Evolutionary conservation across 2,113 vertebrate genomes (phyloP).

Genomic region (Toxotes chatareus): DNA sequence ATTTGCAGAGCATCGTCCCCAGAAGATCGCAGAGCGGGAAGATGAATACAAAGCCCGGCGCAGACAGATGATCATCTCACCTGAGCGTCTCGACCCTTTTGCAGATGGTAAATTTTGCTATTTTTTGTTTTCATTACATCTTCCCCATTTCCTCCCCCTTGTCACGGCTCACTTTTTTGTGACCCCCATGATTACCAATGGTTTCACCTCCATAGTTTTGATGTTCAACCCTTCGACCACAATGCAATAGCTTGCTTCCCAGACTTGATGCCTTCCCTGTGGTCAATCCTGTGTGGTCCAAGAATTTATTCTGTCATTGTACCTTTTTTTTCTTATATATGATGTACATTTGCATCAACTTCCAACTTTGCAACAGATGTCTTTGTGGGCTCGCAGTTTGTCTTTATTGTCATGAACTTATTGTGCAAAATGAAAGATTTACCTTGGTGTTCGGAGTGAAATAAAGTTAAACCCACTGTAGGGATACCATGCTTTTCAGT

Average conservation of each 20-base stretch:
- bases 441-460: constrained; percentile 16
- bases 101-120: constrained; percentile 94
- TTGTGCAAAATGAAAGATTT: neutral
- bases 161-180: constrained; percentile 55
- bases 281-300: constrained; percentile 64
- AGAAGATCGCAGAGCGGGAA: constrained; percentile 96
- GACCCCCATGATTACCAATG: constrained; percentile 44
- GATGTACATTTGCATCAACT: constrained; percentile 7
- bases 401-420: neutral
- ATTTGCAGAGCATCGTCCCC: constrained; percentile 96
- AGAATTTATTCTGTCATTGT: constrained; percentile 30
- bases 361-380: constrained; percentile 10
- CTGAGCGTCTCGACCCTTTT: constrained; percentile 98
- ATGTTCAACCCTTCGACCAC: constrained; percentile 84
- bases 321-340: constrained; percentile 1
- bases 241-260: constrained; percentile 81
- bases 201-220: constrained; percentile 61
- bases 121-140: constrained; percentile 49
- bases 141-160: constrained; percentile 48
- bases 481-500: constrained; percentile 67
- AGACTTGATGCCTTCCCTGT: constrained; percentile 72
- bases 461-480: neutral
- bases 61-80: constrained; percentile 99
- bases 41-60: constrained; percentile 98
- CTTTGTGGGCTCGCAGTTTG: constrained; percentile 24